Conservation (phyloP, 2,797 vertebrate genomes). For the Amniataba percoides region DNA sequence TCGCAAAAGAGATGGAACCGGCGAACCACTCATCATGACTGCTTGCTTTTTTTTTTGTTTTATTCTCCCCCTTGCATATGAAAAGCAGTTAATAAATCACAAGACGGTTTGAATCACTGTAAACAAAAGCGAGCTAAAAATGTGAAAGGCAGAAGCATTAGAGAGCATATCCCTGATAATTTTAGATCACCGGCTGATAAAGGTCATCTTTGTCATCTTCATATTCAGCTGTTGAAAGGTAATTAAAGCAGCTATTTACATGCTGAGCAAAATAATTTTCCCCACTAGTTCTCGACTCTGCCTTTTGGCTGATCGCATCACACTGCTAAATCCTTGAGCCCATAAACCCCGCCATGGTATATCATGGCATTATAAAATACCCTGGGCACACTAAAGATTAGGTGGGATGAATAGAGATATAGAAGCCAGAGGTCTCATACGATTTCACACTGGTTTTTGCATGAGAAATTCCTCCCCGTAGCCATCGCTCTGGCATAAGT, state of each 20-base stretch:
- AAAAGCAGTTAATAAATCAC: constrained; percentile 42
- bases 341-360: constrained; percentile 71
- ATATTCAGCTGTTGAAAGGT: constrained; percentile 58
- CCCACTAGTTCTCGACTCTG: constrained; percentile 48
- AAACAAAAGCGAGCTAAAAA: constrained; percentile 44
- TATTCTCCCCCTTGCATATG: constrained; percentile 8
- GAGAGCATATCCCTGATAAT: constrained; percentile 41
- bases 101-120: constrained; percentile 23
- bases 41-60: constrained; percentile 1
- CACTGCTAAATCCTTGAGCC: constrained; percentile 70
- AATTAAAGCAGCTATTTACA: constrained; percentile 78
- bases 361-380: constrained; percentile 79
- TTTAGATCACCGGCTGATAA: constrained; percentile 68
- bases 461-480: constrained; percentile 57
- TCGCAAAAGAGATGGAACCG: constrained; percentile 36
- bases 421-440: constrained; percentile 66
- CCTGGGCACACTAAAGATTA: constrained; percentile 75
- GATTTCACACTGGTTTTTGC: constrained; percentile 74
- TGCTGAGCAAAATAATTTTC: constrained; percentile 63
- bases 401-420: constrained; percentile 75
- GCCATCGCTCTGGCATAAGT: constrained; percentile 30
- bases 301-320: constrained; percentile 71
- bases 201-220: constrained; percentile 71
- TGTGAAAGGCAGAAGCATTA: constrained; percentile 33
- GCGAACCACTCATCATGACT: constrained; percentile 53